These are phyloP conservation scores for Rhamnusium bicolor DNA, from an alignment of 2,888 invertebrate species.

Conservation along the genomic window DNA sequence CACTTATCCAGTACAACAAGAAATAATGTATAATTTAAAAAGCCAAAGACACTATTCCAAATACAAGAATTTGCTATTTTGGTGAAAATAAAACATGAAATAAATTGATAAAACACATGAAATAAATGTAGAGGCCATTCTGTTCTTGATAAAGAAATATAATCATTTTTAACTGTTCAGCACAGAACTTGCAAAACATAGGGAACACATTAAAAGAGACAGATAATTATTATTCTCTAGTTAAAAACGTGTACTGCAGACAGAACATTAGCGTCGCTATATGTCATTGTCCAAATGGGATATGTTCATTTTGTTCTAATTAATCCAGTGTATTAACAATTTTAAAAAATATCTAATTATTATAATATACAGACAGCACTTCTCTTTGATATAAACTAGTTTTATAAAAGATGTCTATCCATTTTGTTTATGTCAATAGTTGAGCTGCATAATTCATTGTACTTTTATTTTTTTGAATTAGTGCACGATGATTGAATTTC, in stretches of 20 bases:
- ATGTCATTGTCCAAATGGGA: background rate
- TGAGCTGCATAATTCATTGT: too few relatives aligned
- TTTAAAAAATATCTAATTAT: background rate
- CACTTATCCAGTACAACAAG: too few relatives aligned
- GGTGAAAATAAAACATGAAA: background rate
- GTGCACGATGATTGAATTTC: too few relatives aligned
- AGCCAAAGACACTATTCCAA: background rate
- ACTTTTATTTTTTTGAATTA: too few relatives aligned
- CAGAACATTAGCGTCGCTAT: background rate
- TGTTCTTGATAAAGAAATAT: background rate
- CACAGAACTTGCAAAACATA: background rate
- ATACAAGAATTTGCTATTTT: background rate
- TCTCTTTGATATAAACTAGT: too few relatives aligned
- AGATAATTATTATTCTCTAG: background rate
- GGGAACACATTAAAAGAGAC: background rate
- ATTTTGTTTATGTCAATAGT: too few relatives aligned
- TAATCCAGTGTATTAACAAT: background rate
- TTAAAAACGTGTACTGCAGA: background rate
- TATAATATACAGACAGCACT: too few relatives aligned
- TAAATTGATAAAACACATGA: background rate
- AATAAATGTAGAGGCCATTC: background rate
- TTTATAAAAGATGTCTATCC: too few relatives aligned
- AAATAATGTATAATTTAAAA: too few relatives aligned
- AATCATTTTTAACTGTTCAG: background rate
- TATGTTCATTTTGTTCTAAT: background rate